Conservation (phyloP, 2,797 vertebrate genomes). For the Periparus ater region DNA sequence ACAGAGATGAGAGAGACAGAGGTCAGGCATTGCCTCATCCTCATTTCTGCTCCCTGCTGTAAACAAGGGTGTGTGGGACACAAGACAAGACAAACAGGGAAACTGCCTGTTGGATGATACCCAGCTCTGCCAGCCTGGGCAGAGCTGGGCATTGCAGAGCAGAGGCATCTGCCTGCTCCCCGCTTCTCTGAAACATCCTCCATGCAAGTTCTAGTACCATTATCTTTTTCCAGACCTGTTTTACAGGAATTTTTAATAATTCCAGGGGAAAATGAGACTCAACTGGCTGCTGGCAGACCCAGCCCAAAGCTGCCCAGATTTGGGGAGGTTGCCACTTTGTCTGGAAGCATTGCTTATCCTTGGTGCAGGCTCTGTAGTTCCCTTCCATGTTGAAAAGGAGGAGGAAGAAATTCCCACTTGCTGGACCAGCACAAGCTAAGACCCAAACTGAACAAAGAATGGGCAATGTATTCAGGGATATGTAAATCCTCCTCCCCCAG, state of each 20-base stretch:
- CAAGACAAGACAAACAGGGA: not conserved
- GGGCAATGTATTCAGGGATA: not conserved
- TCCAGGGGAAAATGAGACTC: not conserved
- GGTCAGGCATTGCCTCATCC: not conserved
- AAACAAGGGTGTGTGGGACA: not conserved
- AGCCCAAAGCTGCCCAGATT: not conserved
- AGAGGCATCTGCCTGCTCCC: not conserved
- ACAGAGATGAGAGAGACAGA: not conserved
- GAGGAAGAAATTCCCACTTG: not conserved
- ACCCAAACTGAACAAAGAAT: not conserved
- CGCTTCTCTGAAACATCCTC: not conserved
- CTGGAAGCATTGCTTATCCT: not conserved
- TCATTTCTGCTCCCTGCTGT: not conserved
- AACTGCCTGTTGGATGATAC: not conserved
- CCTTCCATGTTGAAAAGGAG: not conserved
- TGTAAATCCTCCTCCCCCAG: not conserved
- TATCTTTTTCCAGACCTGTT: not conserved
- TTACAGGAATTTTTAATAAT: not conserved
- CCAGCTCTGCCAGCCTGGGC: not conserved
- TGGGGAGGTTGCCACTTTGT: not conserved
- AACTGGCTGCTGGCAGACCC: not conserved
- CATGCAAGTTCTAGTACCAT: fast-evolving
- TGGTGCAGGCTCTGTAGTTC: not conserved
- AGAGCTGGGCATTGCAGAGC: not conserved
- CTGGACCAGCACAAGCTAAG: not conserved